These are phyloP conservation scores for Eristalis arbustorum DNA, from an alignment of 2,888 invertebrate species.

Conservation along the genomic window DNA sequence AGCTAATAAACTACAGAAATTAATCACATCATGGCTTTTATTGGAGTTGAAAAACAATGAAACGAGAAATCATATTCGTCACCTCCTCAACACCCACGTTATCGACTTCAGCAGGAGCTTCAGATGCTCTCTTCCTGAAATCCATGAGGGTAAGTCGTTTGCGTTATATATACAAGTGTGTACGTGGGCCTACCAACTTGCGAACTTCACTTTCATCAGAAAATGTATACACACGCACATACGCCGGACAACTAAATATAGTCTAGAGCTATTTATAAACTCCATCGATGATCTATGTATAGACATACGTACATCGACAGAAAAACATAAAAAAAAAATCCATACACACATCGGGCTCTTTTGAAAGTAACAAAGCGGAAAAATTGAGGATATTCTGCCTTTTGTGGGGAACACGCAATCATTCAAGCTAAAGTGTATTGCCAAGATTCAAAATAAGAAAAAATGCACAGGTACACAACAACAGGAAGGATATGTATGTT, in stretches of 20 bases:
- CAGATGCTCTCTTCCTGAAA: neutral
- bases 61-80: neutral
- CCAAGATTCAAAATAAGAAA: no score
- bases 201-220: neutral
- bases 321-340: neutral
- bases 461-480: neutral
- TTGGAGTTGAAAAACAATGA: neutral
- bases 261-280: neutral
- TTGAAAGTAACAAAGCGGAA: neutral
- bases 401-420: neutral
- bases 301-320: neutral
- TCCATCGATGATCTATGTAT: neutral
- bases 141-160: neutral
- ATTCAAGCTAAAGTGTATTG: neutral
- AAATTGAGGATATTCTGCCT: neutral
- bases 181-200: neutral
- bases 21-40: neutral
- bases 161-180: neutral
- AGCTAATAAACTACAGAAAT: neutral
- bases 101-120: neutral
- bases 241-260: neutral
- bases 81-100: neutral
- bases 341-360: neutral
- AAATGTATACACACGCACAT: neutral
- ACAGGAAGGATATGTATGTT: no score